Evolutionary conservation across 2,113 vertebrate genomes (phyloP), one percentile per base, ranked within the genome.

Genomic region (Bubo blakistoni): DNA sequence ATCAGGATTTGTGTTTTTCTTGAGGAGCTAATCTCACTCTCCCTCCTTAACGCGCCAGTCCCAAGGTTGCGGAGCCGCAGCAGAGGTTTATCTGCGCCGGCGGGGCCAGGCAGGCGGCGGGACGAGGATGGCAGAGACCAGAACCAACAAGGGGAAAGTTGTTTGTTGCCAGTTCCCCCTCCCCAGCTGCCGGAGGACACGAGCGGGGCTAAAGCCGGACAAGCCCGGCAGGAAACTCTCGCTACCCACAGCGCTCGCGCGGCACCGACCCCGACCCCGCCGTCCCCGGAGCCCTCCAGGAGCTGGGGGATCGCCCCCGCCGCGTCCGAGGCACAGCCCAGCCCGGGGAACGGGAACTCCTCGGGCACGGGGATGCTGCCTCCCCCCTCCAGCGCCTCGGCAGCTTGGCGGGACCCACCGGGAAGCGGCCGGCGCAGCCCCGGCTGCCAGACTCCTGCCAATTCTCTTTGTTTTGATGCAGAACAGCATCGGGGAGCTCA

Each of bases 191-290:
- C 61, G 10, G 14, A 13, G 26, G 18, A 18, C 18, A 6, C 6
- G 8, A 49, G 71, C n/a, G 20, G 29, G 57, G 44, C 42, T 20
- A 13, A 36, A 47, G 36, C n/a, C 11, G 6, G 55, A 29, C 21
- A 13, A 59, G 20, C 18, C 38, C 2, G 2, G 79, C 54, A 44
- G 63, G 80, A 62, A 54, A 46, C 11, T 0, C 42, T 42, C 4
- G 3, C 20, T 11, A 27, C 34, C 42, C 27, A 4, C 22, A 3
- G 21, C 5, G 2, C 32, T 17, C 5, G 3, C 1, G 0, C 2
- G 8, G 55, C 44, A 20, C 14, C 4, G 49, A 65, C 59, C 49
- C n/a, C 4, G 8, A 22, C 17, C 73, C 40, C 4, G 26, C 55
- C 42, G 6, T 17, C 17, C 47, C 49, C 2, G 1, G 76, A 63